Conservation (phyloP, 1,140 invertebrate species). For the Caenorhabditis inopinata region DNA sequence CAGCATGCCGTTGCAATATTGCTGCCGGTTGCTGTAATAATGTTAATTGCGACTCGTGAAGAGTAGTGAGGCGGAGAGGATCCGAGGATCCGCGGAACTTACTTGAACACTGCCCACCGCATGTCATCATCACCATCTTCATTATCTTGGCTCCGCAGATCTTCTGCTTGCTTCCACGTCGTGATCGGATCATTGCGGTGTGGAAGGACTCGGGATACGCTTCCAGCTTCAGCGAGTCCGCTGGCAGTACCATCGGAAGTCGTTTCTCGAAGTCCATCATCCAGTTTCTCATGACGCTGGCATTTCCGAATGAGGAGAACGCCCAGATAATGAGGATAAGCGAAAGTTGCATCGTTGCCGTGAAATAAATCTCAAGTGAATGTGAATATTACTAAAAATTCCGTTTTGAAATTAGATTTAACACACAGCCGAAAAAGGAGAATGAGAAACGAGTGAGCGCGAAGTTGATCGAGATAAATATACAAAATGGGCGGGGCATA, state of each 20-base stretch:
- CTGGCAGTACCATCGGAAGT: not conserved
- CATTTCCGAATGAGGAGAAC: not conserved
- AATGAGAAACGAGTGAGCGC: not conserved
- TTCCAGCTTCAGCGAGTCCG: not conserved
- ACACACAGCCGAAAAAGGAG: too few species aligned
- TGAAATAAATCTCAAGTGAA: too few species aligned
- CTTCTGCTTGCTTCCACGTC: not conserved
- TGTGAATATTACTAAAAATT: too few species aligned
- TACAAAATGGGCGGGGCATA: slow-evolving; percentile 4
- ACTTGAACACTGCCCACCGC: slow-evolving; percentile 1
- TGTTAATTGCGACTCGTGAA: not conserved
- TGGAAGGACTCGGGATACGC: too few species aligned
- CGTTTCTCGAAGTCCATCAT: not conserved
- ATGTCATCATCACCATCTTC: not conserved
- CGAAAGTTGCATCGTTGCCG: not conserved
- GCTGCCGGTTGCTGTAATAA: not conserved
- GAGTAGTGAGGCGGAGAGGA: too few species aligned
- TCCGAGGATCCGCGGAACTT: too few species aligned
- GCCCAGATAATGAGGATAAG: not conserved
- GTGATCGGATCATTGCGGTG: not conserved
- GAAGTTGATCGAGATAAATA: not conserved
- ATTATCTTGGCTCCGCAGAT: not conserved
- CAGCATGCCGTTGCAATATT: not conserved
- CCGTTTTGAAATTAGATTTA: too few species aligned
- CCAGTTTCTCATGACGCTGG: slow-evolving; percentile 18